phyloP scores from a whole-genome alignment of 1,140 invertebrate species.

The Drosophila asahinai region DNA sequence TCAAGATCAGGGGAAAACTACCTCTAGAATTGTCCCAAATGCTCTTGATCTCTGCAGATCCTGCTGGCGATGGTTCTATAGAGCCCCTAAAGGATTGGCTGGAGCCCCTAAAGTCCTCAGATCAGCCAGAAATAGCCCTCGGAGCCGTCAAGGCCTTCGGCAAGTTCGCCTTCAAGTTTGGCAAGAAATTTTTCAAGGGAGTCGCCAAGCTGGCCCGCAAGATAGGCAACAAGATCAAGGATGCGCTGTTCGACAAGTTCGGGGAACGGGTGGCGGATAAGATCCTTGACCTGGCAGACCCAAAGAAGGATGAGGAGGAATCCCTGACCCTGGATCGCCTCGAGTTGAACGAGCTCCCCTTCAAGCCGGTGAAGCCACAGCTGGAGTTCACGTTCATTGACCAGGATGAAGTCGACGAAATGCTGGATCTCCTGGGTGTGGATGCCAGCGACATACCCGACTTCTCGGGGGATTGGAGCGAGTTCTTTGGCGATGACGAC shows the following conservation, averaged over 20 bases:
- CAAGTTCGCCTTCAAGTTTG: not conserved
- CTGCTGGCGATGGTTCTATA: not conserved
- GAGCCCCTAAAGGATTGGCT: slow-evolving; percentile 10
- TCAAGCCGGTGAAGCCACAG: slow-evolving; percentile 1
- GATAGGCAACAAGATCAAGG: not conserved
- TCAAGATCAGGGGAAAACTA: slow-evolving; percentile 13
- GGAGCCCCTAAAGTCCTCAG: slow-evolving; percentile 1
- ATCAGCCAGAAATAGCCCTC: not conserved
- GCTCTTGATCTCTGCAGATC: slow-evolving; percentile 1
- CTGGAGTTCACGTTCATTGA: not conserved
- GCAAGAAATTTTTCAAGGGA: not conserved
- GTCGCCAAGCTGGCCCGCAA: not conserved
- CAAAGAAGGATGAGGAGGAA: not conserved
- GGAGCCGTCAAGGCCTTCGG: not conserved
- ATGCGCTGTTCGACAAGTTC: not conserved
- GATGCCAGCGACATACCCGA: not conserved
- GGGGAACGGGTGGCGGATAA: slow-evolving; percentile 1
- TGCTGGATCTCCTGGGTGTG: not conserved
- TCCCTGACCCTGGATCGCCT: slow-evolving; percentile 1
- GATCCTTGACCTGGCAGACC: not conserved
- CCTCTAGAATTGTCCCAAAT: not conserved
- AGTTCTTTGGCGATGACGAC: slow-evolving; percentile 1
- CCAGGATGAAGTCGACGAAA: not conserved
- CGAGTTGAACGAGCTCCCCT: slow-evolving; percentile 4
- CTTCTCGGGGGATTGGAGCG: not conserved